Evolutionary conservation across 2,888 invertebrate species (phyloP), one percentile per base, ranked within the genome.

Genomic region (Ichneumon xanthorius): DNA sequence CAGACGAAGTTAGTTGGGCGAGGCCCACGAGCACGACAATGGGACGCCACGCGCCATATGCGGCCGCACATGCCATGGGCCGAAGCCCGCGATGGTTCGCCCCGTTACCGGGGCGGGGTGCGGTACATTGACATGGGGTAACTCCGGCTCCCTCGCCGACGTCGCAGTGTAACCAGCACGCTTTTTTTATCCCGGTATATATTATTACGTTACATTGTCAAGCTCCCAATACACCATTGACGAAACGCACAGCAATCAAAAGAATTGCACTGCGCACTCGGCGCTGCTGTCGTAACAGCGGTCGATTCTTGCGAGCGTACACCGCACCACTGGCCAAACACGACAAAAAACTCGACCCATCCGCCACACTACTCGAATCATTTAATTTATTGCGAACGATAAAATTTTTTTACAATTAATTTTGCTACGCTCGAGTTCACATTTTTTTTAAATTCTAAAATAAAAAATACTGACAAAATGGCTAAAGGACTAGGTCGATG

Each of bases 21-120:
- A 89, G 90, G 90, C 91, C 45, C 91, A 88, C 88, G 90, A 89
- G 88, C 88, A 88, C 90, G 88, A 91, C 92, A 92, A 92, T 91
- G 89, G 91, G 89, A 92, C 92, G 92, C 92, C 92, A 92, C 92
- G 90, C 91, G 92, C 92, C 92, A 92, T 92, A 92, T 92, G 92
- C 87, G 91, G 84, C 89, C 87, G 90, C 92, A 92, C 91, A 92
- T 92, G 92, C 90, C 85, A 88, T 88, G 89, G 88, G 87, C 85
- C 58, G 50, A 80, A 77, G 67, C 61, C 80, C 58, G 63, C 19
- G 33, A 22, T 50, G 71, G 53, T 78, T 30, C 78, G 22, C 45
- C n/a, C 45, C 30, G 40, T 73, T 67, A 67, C 72, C 80, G 77
- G 65, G 58, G 68, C 61, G 68, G 58, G 45, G 61, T 48, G 65